Conservation (phyloP, 2,888 invertebrate genomes). For the Hoplodrina blanda region DNA sequence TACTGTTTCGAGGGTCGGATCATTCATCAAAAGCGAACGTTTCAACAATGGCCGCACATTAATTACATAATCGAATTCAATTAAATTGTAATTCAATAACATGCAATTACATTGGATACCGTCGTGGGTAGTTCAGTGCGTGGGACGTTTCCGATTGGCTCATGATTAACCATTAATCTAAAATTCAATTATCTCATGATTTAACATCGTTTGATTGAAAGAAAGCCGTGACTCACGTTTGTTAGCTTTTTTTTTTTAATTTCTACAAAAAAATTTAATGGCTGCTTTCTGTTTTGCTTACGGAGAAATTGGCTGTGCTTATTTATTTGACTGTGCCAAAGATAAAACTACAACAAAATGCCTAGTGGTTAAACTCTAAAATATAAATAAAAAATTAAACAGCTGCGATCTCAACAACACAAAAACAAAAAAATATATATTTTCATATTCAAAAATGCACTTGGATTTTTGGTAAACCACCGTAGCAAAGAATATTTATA, state of each 20-base stretch:
- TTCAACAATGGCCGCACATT: constrained; percentile 63
- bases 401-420: not conserved
- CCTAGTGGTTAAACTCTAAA: not conserved
- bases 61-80: constrained; percentile 69
- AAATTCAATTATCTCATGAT: constrained; percentile 82
- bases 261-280: constrained; percentile 57
- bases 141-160: constrained; percentile 71
- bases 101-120: constrained; percentile 70
- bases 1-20: constrained; percentile 68
- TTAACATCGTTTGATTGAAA: constrained; percentile 76
- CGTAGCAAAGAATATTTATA: constrained; percentile 48
- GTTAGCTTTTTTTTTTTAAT: constrained; percentile 60
- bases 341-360: not conserved
- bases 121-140: constrained; percentile 75
- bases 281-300: constrained; percentile 54
- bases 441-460: constrained; percentile 8
- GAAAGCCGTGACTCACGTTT: constrained; percentile 75
- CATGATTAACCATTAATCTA: constrained; percentile 84
- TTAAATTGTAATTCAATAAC: constrained; percentile 85
- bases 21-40: constrained; percentile 57
- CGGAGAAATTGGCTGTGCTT: constrained; percentile 44
- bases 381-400: not conserved
- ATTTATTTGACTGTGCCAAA: not conserved
- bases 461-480: constrained; percentile 30
- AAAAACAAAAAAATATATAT: not conserved